Conservation (phyloP, 1,140 invertebrate genomes). For the roundworm (Caenorhabditis elegans) region WBcel235 BX284602.5:5725001-5725500, state of each 20-base stretch:
- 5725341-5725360: background rate
- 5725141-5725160: background rate
- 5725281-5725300: background rate
- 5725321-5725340: background rate
- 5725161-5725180: background rate
- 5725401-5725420: slow-evolving; percentile 1
- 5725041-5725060: slow-evolving; percentile 26
- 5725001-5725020: background rate
- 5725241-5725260: slow-evolving; percentile 27
- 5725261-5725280: background rate
- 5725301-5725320: slow-evolving; percentile 28
- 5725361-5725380: background rate
- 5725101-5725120: background rate
- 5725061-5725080: background rate
- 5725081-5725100: background rate
- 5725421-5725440: background rate
- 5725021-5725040: background rate
- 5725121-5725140: slow-evolving; percentile 1
- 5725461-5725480: background rate
- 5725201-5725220: slow-evolving; percentile 11
- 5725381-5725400: background rate
- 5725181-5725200: slow-evolving; percentile 19
- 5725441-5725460: background rate
- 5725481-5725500: background rate
- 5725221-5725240: no score